These are phyloP conservation scores for Drosophila macrothrix DNA, from an alignment of 2,888 invertebrate species.

Conservation along the genomic window DNA sequence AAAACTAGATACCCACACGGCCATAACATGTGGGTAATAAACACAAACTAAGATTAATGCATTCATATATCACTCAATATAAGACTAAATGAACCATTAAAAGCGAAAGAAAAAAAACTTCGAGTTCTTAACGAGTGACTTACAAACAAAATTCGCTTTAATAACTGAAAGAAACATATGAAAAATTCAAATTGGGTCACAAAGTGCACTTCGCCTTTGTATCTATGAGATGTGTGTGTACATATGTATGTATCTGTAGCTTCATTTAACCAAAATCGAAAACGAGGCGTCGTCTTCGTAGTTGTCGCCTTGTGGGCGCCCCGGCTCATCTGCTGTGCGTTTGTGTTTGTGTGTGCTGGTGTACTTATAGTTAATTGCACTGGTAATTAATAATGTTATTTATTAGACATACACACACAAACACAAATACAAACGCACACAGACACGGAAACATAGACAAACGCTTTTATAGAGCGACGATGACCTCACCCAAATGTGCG, in stretches of 20 bases:
- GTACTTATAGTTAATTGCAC: slow-evolving; percentile 82
- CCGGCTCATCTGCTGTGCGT: slow-evolving; percentile 6
- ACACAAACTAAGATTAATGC: slow-evolving; percentile 81
- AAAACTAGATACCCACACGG: slow-evolving; percentile 52
- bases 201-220: slow-evolving; percentile 57
- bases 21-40: slow-evolving; percentile 52
- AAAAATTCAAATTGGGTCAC: slow-evolving; percentile 73
- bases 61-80: slow-evolving; percentile 78
- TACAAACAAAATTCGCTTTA: slow-evolving; percentile 59
- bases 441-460: background rate
- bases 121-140: slow-evolving; percentile 31
- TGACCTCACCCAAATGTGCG: slow-evolving; percentile 80
- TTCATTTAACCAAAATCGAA: slow-evolving; percentile 31
- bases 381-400: slow-evolving; percentile 81
- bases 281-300: slow-evolving; percentile 40
- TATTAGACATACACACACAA: slow-evolving; percentile 70
- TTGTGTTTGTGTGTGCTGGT: slow-evolving; percentile 29
- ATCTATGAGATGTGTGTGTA: slow-evolving; percentile 14
- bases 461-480: slow-evolving; percentile 55
- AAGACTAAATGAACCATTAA: slow-evolving; percentile 58
- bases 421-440: slow-evolving; percentile 26
- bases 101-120: slow-evolving; percentile 15
- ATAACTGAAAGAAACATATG: slow-evolving; percentile 58
- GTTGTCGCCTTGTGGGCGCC: slow-evolving; percentile 48
- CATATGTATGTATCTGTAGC: slow-evolving; percentile 10